Base-by-base conservation (phyloP, 2,113 vertebrate genomes). In the Tychaedon coryphoeus region DNA sequence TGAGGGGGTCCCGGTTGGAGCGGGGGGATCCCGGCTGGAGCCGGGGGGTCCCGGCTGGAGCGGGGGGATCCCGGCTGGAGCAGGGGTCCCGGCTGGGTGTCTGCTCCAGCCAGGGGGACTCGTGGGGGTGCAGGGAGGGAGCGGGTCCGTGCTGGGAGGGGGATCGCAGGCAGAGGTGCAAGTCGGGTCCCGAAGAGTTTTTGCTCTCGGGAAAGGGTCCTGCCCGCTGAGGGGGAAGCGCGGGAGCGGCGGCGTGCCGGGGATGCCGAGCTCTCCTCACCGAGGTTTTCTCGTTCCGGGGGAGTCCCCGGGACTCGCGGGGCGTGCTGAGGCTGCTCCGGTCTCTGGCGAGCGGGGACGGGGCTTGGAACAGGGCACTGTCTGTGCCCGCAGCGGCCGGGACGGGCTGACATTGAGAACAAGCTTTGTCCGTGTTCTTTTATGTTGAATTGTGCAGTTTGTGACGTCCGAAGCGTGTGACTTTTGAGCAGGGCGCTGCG, bases 401-500 rank as follows among this genome's bases (percentile, higher is more conserved):
- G 83, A 43, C 10, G 4, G 60, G 80, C 93, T 96, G 95, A 87
- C 84, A 56, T 74, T 66, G 90, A 38, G 40, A 94, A 89, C 88
- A 86, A 83, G 92, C 82, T 70, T 40, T 33, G 58, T 88, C 83
- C 86, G 75, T 64, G 3, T 6, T 76, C 73, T 54, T 65, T 77
- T 51, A 22, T 31, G 51, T 82, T 60, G 60, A 84, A 78, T 75
- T 91, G 80, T 94, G 92, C 25, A 40, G 76, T 75, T 87, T 23
- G 65, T 96, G 95, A 93, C 65, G 90, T 91, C 70, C 93, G 9
- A 57, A 60, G 93, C 94, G 66, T 86, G 89, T 95, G 89, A 86
- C 95, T 96, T 94, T 84, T 84, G 96, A 95, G 96, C 86, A 92
- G 91, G 86, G 34, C 1, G 14, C 92, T 92, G 95, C 28, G 47